These are phyloP conservation scores for Lasioglossum leucozonium DNA, from an alignment of 2,888 invertebrate genomes.

Conservation along the genomic window DNA sequence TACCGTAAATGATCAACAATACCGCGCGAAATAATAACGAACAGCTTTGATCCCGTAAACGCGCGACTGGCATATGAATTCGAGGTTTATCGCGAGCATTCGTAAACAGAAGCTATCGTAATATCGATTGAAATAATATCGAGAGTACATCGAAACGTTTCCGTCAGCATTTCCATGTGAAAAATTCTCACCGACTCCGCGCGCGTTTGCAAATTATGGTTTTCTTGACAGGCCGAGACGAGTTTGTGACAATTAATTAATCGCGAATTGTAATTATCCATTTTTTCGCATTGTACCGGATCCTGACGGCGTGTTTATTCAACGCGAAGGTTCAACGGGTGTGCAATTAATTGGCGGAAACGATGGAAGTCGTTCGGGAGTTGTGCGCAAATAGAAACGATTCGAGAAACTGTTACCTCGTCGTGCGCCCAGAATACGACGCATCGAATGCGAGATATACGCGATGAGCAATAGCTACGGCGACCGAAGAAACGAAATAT, in stretches of 20 bases:
- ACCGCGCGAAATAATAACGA: constrained; percentile 4
- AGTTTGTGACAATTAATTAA: neutral
- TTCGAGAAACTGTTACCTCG: neutral
- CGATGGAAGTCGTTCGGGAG: neutral
- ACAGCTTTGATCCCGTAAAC: constrained; percentile 27
- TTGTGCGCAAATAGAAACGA: neutral
- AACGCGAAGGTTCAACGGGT: neutral
- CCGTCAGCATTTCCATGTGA: neutral
- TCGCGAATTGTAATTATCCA: neutral
- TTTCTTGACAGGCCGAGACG: neutral
- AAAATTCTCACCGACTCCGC: neutral
- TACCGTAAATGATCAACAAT: constrained; percentile 33
- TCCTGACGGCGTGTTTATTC: neutral
- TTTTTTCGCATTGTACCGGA: neutral
- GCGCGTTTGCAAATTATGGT: neutral
- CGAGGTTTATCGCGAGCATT: constrained; percentile 14
- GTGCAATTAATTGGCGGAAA: neutral
- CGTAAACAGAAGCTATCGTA: constrained; percentile 20
- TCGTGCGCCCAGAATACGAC: neutral
- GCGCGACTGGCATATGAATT: constrained; percentile 19
- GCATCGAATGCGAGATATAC: constrained; percentile 10
- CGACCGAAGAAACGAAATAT: constrained; percentile 48
- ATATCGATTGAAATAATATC: neutral
- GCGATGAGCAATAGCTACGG: neutral
- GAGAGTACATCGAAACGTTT: neutral